Evolutionary conservation across 1,140 invertebrate genomes (phyloP), one percentile per base, ranked within the genome.

Genomic region (Heliconius eleuchia): DNA sequence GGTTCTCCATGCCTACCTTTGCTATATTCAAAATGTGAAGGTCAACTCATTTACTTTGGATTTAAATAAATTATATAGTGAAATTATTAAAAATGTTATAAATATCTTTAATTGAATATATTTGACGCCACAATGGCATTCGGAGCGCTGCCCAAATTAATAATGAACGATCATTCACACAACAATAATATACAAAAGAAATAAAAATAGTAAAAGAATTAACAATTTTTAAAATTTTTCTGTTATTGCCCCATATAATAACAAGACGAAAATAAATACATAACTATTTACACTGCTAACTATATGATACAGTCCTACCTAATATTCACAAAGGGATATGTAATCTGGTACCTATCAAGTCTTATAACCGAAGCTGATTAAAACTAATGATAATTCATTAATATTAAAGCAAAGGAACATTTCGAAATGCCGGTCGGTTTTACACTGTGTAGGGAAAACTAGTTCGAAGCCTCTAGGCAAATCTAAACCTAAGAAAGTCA

Each of bases 291-390:
- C 92, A 93, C 85, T 89, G 90, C 81, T 52, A 85, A 46, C 90
- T 93, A 93, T 94, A 94, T 93, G 89, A 89, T 93, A 94, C 91
- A 94, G 83, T 81, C 81, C 88, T 91, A 90, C 42, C 86, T 91
- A 90, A 82, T 94, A 93, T 94, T 92, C 88, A 94, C 92, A 94
- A 78, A 84, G 74, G 86, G 92, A 94, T 94, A 94, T 94, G 92
- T 92, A 89, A 92, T 87, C 82, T 91, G 88, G 87, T 94, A 92
- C 84, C 85, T 88, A 88, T 86, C 85, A 90, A 92, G 91, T 91
- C 89, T 92, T 91, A 86, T 55, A 86, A 92, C 78, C 87, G 83
- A 89, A 92, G 88, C 86, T 79, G 80, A 82, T 82, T 84, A 82
- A 16, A 75, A 83, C 81, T 86, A 89, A 87, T 89, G 85, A 88